These are phyloP conservation scores for Brachionus paranguensis DNA, from an alignment of 1,140 invertebrate species.

Conservation along the genomic window DNA sequence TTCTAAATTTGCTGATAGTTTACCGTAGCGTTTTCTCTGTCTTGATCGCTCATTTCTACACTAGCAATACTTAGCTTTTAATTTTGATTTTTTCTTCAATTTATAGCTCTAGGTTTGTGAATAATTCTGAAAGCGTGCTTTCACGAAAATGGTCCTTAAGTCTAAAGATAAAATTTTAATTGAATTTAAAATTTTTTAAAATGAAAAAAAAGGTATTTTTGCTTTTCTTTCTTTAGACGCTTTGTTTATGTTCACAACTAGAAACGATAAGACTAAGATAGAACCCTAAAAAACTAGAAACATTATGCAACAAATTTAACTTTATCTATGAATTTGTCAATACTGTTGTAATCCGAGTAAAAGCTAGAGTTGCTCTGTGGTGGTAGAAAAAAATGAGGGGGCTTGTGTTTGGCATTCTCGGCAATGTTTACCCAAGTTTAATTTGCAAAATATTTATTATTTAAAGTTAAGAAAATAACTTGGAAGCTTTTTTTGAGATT, in stretches of 20 bases:
- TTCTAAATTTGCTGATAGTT: not conserved
- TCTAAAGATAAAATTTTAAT: slow-evolving; percentile 20
- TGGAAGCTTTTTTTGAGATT: not conserved
- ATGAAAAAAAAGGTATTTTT: not conserved
- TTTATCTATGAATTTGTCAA: slow-evolving; percentile 35
- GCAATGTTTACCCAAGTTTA: slow-evolving; percentile 6
- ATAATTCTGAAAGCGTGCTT: not conserved
- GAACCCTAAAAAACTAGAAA: not conserved
- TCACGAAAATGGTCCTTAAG: not conserved
- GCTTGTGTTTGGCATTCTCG: not conserved
- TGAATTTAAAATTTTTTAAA: not conserved
- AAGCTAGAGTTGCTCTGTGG: not conserved
- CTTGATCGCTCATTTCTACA: slow-evolving; percentile 1
- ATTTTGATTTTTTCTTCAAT: not conserved
- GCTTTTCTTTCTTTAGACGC: slow-evolving; percentile 1
- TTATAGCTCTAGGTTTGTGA: slow-evolving; percentile 19
- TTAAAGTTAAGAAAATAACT: not conserved
- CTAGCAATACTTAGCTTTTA: slow-evolving; percentile 2
- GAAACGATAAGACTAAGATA: not conserved
- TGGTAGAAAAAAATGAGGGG: not conserved
- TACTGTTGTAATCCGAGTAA: not conserved
- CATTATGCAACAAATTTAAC: slow-evolving; percentile 1
- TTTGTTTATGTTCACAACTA: slow-evolving; percentile 27
- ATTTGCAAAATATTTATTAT: slow-evolving; percentile 23
- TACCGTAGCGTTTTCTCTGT: not conserved